Percentiles rank a stretch among this genome's conserved stretches.
Evolutionary conservation across 2,888 invertebrate genomes (phyloP).

Genomic region (Acanthosoma haemorrhoidale): DNA sequence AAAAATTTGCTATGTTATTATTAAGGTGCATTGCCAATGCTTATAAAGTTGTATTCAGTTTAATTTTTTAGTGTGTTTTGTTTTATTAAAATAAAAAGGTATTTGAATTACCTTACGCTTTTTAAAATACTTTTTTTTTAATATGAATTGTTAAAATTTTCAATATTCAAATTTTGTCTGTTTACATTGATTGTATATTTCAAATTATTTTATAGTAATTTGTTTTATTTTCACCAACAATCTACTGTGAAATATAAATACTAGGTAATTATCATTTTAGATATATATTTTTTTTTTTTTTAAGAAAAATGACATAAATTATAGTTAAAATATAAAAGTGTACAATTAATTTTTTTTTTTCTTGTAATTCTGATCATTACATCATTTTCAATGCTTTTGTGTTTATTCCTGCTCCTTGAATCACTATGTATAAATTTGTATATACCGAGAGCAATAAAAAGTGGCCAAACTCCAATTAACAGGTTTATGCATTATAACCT

Average conservation of each 20-base stretch:
- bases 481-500: too few species aligned
- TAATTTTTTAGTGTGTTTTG: background rate
- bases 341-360: background rate
- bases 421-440: too few species aligned
- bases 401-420: background rate
- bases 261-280: slow-evolving; percentile 12
- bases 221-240: background rate
- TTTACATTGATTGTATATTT: slow-evolving; percentile 1
- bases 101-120: background rate
- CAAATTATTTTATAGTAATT: background rate
- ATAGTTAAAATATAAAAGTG: slow-evolving; percentile 1
- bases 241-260: background rate
- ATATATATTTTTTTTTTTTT: background rate
- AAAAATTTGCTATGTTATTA: slow-evolving; percentile 2
- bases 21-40: slow-evolving; percentile 10
- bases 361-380: background rate
- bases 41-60: background rate
- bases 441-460: too few species aligned
- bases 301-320: background rate
- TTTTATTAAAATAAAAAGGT: background rate
- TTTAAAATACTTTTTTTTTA: background rate
- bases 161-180: background rate
- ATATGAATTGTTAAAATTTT: background rate
- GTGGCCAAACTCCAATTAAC: too few species aligned
- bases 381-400: slow-evolving; percentile 4